Base-by-base conservation (phyloP, 2,888 invertebrate genomes). In the Meiosimyza platycephala region DNA sequence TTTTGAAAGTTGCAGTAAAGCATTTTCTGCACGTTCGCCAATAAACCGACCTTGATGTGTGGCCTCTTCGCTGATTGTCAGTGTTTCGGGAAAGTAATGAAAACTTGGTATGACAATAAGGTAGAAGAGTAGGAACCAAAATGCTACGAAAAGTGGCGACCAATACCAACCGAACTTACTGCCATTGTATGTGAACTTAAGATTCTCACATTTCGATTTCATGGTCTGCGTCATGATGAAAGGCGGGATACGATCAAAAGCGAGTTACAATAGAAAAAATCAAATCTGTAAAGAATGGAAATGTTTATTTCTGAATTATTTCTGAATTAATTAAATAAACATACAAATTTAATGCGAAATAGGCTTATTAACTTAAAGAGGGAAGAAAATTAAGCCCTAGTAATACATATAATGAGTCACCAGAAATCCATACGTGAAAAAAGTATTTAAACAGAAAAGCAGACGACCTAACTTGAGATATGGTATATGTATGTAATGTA, bases 11-110 rank as follows among this genome's bases (percentile, higher is more conserved):
- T 90, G 88, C 48, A 90, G 84, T 50, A 94, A 86, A 80, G 91
- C 90, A 76, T 89, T 86, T 79, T 90, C 89, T 0, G 94, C 93
- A 77, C 93, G 88, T 82, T 93, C 92, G 9, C 93, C 92, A 73
- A 92, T 90, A 81, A 94, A 94, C 70, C 88, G 87, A 3, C 88
- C 88, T 3, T 89, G 87, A 75, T 87, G 73, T 28, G 78, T 79
- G 0, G 74, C 63, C 62, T 85, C 85, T 73, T 86, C 83, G 67
- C 79, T 79, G 6, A 80, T 64, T 1, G 80, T 82, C n/a, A 85
- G 77, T 0, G 80, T 76, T 6, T 80, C 77, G 3, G 86, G 86
- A 71, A 81, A 80, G 47, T 78, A 77, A 55, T 85, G 78, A 54
- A 80, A 85, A 62, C 84, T 83, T 71, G 84, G 81, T 75, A 85